Conservation (phyloP, 2,888 invertebrate species). For the Callosobruchus maculatus region DNA sequence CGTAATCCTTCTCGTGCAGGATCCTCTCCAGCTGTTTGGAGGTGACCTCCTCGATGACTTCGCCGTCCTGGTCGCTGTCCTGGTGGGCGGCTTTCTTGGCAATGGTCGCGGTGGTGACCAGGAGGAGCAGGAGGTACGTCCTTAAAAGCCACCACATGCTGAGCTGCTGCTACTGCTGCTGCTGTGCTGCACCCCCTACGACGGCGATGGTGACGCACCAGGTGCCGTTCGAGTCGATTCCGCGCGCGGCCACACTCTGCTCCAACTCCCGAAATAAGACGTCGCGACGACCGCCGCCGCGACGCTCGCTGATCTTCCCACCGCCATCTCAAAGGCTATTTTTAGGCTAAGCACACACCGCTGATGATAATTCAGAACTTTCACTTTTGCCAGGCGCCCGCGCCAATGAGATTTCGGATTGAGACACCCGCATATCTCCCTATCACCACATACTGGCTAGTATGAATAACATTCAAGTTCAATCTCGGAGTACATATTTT, state of each 20-base stretch:
- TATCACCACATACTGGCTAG: not conserved
- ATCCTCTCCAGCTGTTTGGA: constrained; percentile 88
- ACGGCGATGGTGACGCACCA: not conserved
- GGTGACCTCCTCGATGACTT: constrained; percentile 91
- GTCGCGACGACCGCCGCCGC: not conserved
- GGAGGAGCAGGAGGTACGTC: constrained; percentile 54
- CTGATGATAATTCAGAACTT: not conserved
- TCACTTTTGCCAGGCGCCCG: not conserved
- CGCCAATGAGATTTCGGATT: not conserved
- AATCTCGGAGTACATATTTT: not conserved
- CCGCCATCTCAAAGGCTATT: not conserved
- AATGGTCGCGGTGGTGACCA: constrained; percentile 51
- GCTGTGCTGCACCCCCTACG: too few species aligned
- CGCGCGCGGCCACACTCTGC: not conserved
- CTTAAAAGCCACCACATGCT: constrained; percentile 44
- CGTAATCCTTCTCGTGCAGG: constrained; percentile 87
- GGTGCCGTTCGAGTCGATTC: not conserved
- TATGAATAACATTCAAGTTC: not conserved
- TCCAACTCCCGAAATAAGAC: not conserved
- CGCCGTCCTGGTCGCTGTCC: constrained; percentile 49
- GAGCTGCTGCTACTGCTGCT: constrained; percentile 34
- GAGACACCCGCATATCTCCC: not conserved
- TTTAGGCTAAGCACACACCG: not conserved
- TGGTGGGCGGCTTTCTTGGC: constrained; percentile 43
- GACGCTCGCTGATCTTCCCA: not conserved